phyloP scores from a whole-genome alignment of 2,888 invertebrate genomes.

The Phyllotreta striolata region DNA sequence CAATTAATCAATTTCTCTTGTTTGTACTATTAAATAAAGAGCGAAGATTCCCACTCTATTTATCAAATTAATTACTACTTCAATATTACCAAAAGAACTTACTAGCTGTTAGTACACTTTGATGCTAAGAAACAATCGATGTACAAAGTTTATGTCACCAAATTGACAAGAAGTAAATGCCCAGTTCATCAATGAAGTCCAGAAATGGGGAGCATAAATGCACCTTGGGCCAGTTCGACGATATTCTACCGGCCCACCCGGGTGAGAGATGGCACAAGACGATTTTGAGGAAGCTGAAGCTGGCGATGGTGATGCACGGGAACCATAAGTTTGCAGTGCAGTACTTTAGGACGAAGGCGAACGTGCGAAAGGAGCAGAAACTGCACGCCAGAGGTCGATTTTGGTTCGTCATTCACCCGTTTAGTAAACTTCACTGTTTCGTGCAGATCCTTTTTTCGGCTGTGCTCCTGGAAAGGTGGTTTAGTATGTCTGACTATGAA shows the following conservation, averaged over 20 bases:
- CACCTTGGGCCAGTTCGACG: background rate
- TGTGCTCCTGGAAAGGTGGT: conserved; percentile 7
- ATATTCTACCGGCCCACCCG: conserved; percentile 7
- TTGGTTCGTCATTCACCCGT: conserved; percentile 34
- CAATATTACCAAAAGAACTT: too few relatives aligned
- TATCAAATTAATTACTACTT: too few relatives aligned
- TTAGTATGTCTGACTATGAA: background rate
- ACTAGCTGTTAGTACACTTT: too few relatives aligned
- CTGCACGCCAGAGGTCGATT: conserved; percentile 29
- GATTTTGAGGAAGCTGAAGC: conserved; percentile 5
- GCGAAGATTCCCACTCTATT: too few relatives aligned
- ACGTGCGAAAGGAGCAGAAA: conserved; percentile 23
- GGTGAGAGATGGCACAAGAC: conserved; percentile 1
- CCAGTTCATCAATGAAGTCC: background rate
- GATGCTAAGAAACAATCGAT: too few relatives aligned
- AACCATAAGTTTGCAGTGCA: conserved; percentile 18
- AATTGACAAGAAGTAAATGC: too few relatives aligned
- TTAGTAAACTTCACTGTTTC: conserved; percentile 26
- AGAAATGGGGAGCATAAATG: conserved; percentile 2
- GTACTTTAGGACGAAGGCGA: conserved; percentile 25
- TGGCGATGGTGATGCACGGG: conserved; percentile 17
- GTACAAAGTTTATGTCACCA: too few relatives aligned
- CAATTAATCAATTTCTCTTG: too few relatives aligned
- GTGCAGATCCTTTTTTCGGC: conserved; percentile 16
- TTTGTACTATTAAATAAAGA: too few relatives aligned